Conservation (phyloP, 2,797 vertebrate genomes). For the Spatula versicolor region DNA sequence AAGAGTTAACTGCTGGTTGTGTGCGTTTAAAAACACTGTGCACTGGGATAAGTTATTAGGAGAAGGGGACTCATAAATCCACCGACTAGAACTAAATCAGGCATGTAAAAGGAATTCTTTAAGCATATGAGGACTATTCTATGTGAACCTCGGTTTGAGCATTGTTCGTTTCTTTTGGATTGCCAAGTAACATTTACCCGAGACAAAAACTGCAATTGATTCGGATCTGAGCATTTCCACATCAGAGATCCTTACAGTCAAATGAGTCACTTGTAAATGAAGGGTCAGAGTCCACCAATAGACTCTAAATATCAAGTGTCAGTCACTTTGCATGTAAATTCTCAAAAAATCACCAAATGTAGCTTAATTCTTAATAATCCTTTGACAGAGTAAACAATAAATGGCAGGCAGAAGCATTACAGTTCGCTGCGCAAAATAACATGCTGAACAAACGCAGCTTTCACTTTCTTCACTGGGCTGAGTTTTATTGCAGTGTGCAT, state of each 20-base stretch:
- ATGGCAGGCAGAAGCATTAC: constrained; percentile 62
- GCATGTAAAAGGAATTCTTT: constrained; percentile 63
- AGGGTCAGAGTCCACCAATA: constrained; percentile 63
- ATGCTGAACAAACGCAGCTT: constrained; percentile 67
- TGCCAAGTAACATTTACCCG: constrained; percentile 61
- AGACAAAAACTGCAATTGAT: constrained; percentile 72
- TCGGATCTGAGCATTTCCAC: constrained; percentile 64
- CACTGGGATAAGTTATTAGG: constrained; percentile 58
- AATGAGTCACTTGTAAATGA: constrained; percentile 64
- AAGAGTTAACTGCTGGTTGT: constrained; percentile 67
- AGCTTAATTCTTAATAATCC: constrained; percentile 55
- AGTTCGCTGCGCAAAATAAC: constrained; percentile 67
- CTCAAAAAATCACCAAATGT: constrained; percentile 34
- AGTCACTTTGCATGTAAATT: constrained; percentile 50
- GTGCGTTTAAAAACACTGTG: constrained; percentile 37
- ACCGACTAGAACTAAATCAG: constrained; percentile 55
- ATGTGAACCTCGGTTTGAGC: constrained; percentile 27
- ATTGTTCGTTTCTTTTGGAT: constrained; percentile 48
- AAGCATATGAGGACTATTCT: constrained; percentile 61
- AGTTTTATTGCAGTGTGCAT: constrained; percentile 65
- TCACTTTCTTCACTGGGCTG: constrained; percentile 62
- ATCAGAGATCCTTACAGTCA: constrained; percentile 65
- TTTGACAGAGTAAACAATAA: constrained; percentile 60
- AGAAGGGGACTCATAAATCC: constrained; percentile 66
- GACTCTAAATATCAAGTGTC: constrained; percentile 66